phyloP scores from a whole-genome alignment of 2,113 vertebrate genomes.

The Ictidomys tridecemlineatus region DNA sequence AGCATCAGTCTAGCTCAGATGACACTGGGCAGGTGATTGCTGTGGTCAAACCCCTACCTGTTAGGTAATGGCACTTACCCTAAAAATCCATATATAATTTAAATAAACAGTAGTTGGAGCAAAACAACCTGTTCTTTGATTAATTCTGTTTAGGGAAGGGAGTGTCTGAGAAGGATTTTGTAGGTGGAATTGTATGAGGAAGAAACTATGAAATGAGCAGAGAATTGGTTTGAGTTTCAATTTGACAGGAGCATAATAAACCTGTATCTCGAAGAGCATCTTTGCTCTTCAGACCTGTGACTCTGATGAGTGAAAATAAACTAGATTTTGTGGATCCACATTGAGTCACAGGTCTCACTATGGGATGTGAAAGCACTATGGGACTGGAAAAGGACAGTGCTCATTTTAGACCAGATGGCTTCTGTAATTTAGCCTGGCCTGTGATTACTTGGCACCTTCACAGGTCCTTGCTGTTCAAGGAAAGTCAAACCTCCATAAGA shows the following conservation, averaged over 20 bases:
- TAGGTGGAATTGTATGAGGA: not conserved
- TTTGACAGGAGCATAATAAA: not conserved
- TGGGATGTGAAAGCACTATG: not conserved
- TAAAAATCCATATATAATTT: not conserved
- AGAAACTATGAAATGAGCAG: not conserved
- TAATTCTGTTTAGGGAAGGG: not conserved
- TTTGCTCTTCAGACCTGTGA: not conserved
- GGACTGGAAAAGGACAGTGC: not conserved
- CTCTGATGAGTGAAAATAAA: not conserved
- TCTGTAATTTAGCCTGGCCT: not conserved
- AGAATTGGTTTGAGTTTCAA: conserved; percentile 5
- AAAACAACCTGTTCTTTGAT: not conserved
- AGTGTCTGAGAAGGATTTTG: not conserved
- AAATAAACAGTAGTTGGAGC: not conserved
- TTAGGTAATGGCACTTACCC: not conserved
- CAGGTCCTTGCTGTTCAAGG: not conserved
- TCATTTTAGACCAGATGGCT: not conserved
- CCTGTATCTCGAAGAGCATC: not conserved
- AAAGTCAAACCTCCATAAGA: not conserved
- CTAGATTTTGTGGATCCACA: not conserved
- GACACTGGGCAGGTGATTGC: not conserved
- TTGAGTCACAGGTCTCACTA: not conserved
- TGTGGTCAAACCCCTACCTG: not conserved
- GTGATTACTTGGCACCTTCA: not conserved
- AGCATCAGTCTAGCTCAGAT: not conserved